Base-by-base conservation (phyloP, 2,888 invertebrate species). In the Rhaphigaster nebulosa region DNA sequence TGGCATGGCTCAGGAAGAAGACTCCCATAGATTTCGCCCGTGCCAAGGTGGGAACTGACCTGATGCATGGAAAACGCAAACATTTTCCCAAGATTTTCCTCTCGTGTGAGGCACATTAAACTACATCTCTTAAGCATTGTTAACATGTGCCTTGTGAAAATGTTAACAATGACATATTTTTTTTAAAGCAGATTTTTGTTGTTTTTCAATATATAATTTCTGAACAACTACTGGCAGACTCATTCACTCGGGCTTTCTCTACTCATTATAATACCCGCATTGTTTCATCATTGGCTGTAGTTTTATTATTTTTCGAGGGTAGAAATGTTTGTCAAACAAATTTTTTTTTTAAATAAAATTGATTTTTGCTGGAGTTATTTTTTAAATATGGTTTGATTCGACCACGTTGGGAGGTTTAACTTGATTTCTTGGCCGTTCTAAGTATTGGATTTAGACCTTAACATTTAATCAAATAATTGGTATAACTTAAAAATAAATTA, bases 101-200 rank as follows among this genome's bases (percentile, higher is more conserved):
- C 84, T 84, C 45, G 26, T 38, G 34, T 38, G 45, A 84, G 45
- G 84, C 84, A 45, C 84, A 84, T 84, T 84, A 84, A 84, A 41
- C 84, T 84, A 84, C 84, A 84, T 45, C 26, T 50, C 45, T 50
- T 84, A 2, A 84, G 26, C 84, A 45, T 50, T 84, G 45, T 84
- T 41, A 84, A 84, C 84, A 84, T 84, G n/a, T n/a, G 23, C n/a
- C 84, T 45, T 84, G 84, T 84, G 84, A 84, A 84, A n/a, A 45
- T 84, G 45, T 45, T 84, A 45, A 84, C 84, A 84, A 84, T 84
- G 84, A 76, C 70, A 76, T 76, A 34, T 38, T 76, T 76, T 76
- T n/a, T 76, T 76, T 23, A 45, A 50, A 26, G 45, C 26, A 84
- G 15, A 45, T n/a, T 84, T 41, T 26, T n/a, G 0, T 41, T 23